These are phyloP conservation scores for Cephus pygmeus DNA, from an alignment of 2,888 invertebrate genomes.

Conservation along the genomic window DNA sequence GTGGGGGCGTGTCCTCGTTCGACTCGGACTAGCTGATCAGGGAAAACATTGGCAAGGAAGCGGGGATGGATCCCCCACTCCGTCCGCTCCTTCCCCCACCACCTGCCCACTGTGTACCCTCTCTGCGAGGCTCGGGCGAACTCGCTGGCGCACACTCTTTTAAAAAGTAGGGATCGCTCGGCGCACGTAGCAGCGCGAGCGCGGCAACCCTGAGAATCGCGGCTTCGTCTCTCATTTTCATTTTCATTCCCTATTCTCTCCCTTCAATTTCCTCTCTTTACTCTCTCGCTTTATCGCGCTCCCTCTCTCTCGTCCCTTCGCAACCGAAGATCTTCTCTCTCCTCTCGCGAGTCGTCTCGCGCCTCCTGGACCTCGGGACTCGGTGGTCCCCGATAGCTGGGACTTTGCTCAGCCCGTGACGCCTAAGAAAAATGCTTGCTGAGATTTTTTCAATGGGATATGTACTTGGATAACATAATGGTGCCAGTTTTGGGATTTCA, in stretches of 20 bases:
- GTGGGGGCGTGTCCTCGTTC: conserved; percentile 9
- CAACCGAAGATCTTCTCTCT: neutral
- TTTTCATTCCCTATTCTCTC: conserved; percentile 30
- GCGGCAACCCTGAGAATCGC: too few species aligned
- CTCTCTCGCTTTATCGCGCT: neutral
- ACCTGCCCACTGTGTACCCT: conserved; percentile 17
- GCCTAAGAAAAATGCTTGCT: too few species aligned
- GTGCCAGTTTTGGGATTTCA: too few species aligned
- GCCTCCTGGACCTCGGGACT: neutral
- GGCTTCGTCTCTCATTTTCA: too few species aligned
- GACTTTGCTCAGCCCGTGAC: neutral
- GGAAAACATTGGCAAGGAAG: neutral
- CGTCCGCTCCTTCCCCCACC: conserved; percentile 12
- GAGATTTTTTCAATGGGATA: too few species aligned
- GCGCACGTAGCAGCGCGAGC: neutral
- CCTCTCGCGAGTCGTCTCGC: neutral
- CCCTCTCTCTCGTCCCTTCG: neutral
- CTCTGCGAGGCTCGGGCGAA: neutral
- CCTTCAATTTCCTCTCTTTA: conserved; percentile 10
- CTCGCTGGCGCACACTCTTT: neutral
- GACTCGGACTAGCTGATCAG: neutral
- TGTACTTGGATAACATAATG: too few species aligned
- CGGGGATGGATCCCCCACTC: conserved; percentile 4
- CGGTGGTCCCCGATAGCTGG: conserved; percentile 5
- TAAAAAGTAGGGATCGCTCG: conserved; percentile 4